Base-by-base conservation (phyloP, 2,888 invertebrate genomes). In the Lasioglossum marginatum region DNA sequence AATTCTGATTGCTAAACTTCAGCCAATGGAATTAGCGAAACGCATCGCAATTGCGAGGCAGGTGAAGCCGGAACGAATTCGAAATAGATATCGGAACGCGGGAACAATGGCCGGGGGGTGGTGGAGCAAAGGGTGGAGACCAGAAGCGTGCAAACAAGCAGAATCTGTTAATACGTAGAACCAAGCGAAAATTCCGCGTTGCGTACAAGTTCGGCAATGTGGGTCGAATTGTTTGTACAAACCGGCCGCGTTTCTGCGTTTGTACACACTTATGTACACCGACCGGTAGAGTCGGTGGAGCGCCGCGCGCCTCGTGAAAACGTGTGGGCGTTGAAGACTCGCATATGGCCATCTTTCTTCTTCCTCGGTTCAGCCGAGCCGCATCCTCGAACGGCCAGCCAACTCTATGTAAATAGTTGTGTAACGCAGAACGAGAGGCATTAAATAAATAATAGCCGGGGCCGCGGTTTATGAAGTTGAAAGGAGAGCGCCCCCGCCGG, bases 221-320 rank as follows among this genome's bases (percentile, higher is more conserved):
- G 89, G 88, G 92, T 91, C 91, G 91, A 94, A 93, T 93, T 94
- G 92, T 93, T 94, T 94, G 93, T 92, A 92, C 93, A 93, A 93
- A 94, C 92, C 92, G 90, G 85, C 87, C 89, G 89, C 86, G 91
- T 89, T 86, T 90, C 87, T 88, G 84, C 93, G 91, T 92, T 92
- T 91, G 89, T 91, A 91, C 89, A 92, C 88, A 91, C 89, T 87
- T 87, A 85, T 86, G 87, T 89, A 88, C 85, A 84, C 87, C 82
- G 77, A 77, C 79, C 81, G 84, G 75, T 14, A 16, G n/a, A 40
- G 40, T 3, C 34, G 34, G 66, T 43, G 72, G 70, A 40, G 40
- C 37, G 68, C 31, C 14, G 40, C 37, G n/a, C 23, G 37, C 31
- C 16, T 57, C 23, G 57, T 43, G 78, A 57, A 76, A 45, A 81